Conservation (phyloP, 2,113 vertebrate genomes). For the Sapajus apella region DNA sequence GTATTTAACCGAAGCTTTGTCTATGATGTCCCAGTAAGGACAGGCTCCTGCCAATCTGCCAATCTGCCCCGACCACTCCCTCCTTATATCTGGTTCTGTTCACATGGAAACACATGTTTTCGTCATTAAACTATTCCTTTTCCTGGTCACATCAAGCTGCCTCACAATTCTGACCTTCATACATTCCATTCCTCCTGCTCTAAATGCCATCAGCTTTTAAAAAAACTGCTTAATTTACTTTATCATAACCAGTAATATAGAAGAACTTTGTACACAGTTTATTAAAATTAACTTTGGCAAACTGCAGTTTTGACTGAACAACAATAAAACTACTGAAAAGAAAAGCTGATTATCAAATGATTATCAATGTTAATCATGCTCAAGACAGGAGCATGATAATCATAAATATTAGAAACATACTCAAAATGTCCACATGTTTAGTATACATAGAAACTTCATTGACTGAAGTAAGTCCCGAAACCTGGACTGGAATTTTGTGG, state of each 20-base stretch:
- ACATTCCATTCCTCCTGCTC: no score
- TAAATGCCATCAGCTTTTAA: background rate
- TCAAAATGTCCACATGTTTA: background rate
- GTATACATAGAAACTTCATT: background rate
- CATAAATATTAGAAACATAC: background rate
- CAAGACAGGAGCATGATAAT: background rate
- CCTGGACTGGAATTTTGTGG: background rate
- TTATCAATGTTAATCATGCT: background rate
- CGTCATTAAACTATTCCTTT: background rate
- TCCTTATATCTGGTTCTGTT: background rate
- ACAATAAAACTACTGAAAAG: constrained; percentile 16
- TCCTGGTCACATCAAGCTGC: background rate
- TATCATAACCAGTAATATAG: constrained; percentile 4
- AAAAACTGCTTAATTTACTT: background rate
- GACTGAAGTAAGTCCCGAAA: background rate
- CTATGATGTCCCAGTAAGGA: background rate
- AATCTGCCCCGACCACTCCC: background rate
- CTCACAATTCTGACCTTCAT: background rate
- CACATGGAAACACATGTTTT: background rate
- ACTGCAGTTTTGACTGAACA: constrained; percentile 37
- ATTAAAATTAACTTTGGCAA: constrained; percentile 62
- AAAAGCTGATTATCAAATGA: background rate
- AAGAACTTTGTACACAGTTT: constrained; percentile 37
- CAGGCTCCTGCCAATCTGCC: background rate
- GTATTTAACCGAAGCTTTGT: background rate